Percentiles rank a stretch among this genome's conserved stretches.
Evolutionary conservation across 2,888 invertebrate genomes (phyloP).

Genomic region (Alcis repandata): DNA sequence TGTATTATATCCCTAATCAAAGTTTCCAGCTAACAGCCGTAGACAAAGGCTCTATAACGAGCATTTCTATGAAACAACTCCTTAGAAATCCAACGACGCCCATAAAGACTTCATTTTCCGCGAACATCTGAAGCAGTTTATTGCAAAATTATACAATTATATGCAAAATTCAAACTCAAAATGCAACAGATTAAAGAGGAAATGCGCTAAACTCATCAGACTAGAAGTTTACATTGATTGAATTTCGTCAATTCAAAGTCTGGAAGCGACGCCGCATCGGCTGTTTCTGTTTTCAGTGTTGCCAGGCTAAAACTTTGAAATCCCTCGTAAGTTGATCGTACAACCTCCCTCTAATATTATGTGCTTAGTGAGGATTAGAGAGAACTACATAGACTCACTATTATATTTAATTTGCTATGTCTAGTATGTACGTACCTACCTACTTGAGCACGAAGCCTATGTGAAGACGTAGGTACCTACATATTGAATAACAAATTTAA

Average conservation of each 20-base stretch:
- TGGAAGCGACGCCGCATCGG: not conserved
- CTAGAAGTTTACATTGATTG: constrained; percentile 18
- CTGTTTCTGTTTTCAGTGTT: constrained; percentile 9
- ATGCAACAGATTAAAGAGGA: constrained; percentile 36
- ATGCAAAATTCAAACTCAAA: constrained; percentile 26
- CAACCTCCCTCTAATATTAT: not conserved
- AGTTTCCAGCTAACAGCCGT: too few relatives aligned
- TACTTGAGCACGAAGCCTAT: too few relatives aligned
- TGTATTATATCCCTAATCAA: too few relatives aligned
- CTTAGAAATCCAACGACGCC: constrained; percentile 38
- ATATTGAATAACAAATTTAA: too few relatives aligned
- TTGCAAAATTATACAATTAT: constrained; percentile 33
- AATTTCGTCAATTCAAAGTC: constrained; percentile 28
- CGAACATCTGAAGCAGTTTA: constrained; percentile 33
- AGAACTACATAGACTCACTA: not conserved
- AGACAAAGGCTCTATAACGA: too few relatives aligned
- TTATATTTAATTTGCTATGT: too few relatives aligned
- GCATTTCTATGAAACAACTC: constrained; percentile 1
- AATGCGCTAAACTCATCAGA: constrained; percentile 27
- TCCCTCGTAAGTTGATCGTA: constrained; percentile 9
- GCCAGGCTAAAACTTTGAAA: constrained; percentile 10
- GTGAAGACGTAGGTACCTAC: too few relatives aligned
- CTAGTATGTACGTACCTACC: too few relatives aligned
- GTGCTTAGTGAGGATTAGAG: constrained; percentile 4
- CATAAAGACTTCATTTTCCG: constrained; percentile 32